Conservation (phyloP, 2,888 invertebrate species). For the Rhingia rostrata region DNA sequence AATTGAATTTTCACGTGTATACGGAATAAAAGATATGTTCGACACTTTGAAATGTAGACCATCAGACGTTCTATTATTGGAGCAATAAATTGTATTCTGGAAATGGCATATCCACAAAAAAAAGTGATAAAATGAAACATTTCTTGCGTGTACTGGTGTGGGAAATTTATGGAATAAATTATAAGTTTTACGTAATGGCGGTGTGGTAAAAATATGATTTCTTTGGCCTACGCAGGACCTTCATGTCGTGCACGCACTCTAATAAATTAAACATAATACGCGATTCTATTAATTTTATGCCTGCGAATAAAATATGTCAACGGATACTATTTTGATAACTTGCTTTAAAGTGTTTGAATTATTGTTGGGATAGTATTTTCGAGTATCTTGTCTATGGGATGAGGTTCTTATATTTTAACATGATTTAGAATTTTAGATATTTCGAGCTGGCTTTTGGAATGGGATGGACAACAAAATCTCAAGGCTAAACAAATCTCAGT, state of each 20-base stretch:
- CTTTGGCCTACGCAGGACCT: conserved; percentile 19
- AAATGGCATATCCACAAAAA: not conserved
- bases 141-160: not conserved
- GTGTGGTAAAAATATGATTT: conserved; percentile 30
- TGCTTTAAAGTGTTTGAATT: too few species aligned
- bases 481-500: too few species aligned
- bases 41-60: conserved; percentile 15
- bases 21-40: conserved; percentile 2
- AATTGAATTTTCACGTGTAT: conserved; percentile 11
- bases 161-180: conserved; percentile 21
- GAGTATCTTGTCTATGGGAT: too few species aligned
- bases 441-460: too few species aligned
- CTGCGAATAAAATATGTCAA: too few species aligned
- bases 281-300: too few species aligned
- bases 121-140: not conserved
- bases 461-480: too few species aligned
- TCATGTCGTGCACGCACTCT: conserved; percentile 2
- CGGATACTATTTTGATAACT: too few species aligned
- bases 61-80: conserved; percentile 19
- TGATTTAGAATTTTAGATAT: too few species aligned
- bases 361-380: too few species aligned
- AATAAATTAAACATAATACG: too few species aligned
- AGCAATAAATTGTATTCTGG: conserved; percentile 7
- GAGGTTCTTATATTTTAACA: too few species aligned
- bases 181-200: conserved; percentile 26